Evolutionary conservation across 2,888 invertebrate genomes (phyloP).

Genomic region (Drosophila macrospina): DNA sequence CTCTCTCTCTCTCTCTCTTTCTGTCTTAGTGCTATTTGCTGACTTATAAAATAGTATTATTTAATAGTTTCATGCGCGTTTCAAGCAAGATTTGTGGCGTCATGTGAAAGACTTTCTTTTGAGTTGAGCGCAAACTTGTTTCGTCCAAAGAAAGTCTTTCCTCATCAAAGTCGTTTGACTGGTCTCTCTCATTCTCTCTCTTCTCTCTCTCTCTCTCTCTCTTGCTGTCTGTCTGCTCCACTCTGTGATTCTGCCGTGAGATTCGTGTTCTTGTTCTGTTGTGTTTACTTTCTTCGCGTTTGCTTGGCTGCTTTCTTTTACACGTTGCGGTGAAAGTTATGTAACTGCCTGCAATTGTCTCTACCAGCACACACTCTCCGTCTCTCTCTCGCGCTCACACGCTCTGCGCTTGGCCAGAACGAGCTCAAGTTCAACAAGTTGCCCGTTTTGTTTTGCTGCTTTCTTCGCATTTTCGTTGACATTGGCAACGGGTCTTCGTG

Average conservation of each 20-base stretch:
- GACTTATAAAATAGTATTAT: constrained; percentile 10
- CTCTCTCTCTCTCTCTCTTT: not conserved
- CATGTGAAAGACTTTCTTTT: constrained; percentile 14
- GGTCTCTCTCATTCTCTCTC: constrained; percentile 32
- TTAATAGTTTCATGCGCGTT: constrained; percentile 11
- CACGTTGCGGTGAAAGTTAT: constrained; percentile 82
- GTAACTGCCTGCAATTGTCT: constrained; percentile 70
- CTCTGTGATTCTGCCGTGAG: constrained; percentile 29
- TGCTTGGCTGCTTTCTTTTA: constrained; percentile 52
- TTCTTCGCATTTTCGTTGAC: constrained; percentile 74
- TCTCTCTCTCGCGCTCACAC: constrained; percentile 4
- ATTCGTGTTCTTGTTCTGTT: constrained; percentile 53
- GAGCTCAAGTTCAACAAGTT: constrained; percentile 73
- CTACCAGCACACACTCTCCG: not conserved
- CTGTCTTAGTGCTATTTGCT: not conserved
- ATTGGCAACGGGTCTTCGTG: constrained; percentile 38
- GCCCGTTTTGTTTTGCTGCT: constrained; percentile 72
- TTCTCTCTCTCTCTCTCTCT: constrained; percentile 28
- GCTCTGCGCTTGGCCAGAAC: constrained; percentile 62
- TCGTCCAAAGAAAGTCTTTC: constrained; percentile 53
- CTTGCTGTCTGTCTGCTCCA: constrained; percentile 23
- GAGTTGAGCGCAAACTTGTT: constrained; percentile 28
- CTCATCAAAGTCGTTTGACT: constrained; percentile 39
- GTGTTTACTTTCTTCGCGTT: constrained; percentile 74
- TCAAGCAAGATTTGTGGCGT: not conserved